phyloP scores from a whole-genome alignment of 2,113 vertebrate genomes.

The Chlamydotis undulata region DNA sequence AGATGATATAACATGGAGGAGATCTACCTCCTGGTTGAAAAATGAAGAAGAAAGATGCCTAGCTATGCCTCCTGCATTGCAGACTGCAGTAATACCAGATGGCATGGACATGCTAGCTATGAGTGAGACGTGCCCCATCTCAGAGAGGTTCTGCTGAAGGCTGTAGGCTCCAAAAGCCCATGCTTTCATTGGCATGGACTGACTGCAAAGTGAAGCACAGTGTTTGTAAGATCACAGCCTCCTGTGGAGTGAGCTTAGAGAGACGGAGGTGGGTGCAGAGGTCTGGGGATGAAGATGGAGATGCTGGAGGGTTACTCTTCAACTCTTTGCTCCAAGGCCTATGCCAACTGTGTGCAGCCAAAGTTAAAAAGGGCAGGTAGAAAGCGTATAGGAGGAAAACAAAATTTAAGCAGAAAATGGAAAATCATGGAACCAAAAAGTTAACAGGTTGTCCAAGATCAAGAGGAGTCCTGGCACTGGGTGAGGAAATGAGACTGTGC shows the following conservation, averaged over 20 bases:
- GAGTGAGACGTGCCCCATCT: background rate
- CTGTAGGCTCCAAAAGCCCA: background rate
- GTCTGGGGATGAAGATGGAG: background rate
- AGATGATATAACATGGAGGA: background rate
- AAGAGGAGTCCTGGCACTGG: background rate
- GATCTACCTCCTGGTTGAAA: background rate
- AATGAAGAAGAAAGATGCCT: background rate
- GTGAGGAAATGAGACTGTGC: background rate
- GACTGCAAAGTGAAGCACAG: background rate
- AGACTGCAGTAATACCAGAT: background rate
- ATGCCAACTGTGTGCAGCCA: background rate
- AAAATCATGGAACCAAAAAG: background rate
- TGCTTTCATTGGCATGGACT: background rate
- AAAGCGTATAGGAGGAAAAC: background rate
- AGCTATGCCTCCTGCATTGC: background rate
- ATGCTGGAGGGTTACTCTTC: background rate
- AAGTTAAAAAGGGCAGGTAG: background rate
- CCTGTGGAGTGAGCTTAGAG: background rate
- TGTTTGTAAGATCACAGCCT: background rate
- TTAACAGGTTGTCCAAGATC: background rate
- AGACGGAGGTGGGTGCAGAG: background rate
- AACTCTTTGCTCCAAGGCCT: background rate
- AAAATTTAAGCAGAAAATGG: background rate
- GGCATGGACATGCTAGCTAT: background rate
- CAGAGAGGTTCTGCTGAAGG: background rate